Conservation (phyloP, 2,888 invertebrate species). For the Noctua janthina region DNA sequence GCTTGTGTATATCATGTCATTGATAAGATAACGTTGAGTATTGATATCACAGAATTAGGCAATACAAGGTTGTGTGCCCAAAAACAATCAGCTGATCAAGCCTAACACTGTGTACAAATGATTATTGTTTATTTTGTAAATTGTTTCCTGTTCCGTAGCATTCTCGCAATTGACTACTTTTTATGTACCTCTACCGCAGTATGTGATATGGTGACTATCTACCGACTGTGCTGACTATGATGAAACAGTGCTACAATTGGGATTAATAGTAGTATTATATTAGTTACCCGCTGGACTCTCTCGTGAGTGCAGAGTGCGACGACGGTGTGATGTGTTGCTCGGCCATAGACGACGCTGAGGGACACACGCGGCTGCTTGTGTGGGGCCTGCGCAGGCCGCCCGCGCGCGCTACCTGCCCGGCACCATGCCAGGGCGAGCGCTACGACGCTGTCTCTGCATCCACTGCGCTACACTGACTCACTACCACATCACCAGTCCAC, state of each 20-base stretch:
- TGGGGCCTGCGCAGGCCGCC: slow-evolving; percentile 90
- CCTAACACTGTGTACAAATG: not conserved
- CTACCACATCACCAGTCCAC: slow-evolving; percentile 76
- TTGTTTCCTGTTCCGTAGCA: not conserved
- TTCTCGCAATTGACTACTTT: not conserved
- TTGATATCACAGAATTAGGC: slow-evolving; percentile 41
- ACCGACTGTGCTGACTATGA: not conserved
- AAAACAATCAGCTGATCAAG: slow-evolving; percentile 51
- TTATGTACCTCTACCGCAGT: not conserved
- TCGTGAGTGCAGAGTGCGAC: slow-evolving; percentile 93
- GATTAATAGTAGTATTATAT: not conserved
- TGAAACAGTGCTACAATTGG: not conserved
- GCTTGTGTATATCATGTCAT: slow-evolving; percentile 29
- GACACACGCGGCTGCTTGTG: slow-evolving; percentile 91
- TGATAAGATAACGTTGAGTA: slow-evolving; percentile 53
- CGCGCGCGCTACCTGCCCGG: slow-evolving; percentile 91
- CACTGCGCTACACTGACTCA: slow-evolving; percentile 78
- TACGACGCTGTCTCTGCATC: slow-evolving; percentile 83
- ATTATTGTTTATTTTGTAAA: slow-evolving; percentile 13
- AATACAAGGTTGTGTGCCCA: slow-evolving; percentile 36
- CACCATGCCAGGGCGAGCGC: slow-evolving; percentile 89
- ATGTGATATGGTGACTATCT: not conserved
- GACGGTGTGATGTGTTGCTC: slow-evolving; percentile 95
- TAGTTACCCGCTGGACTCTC: slow-evolving; percentile 91
- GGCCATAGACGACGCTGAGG: slow-evolving; percentile 97